Evolutionary conservation across 2,113 vertebrate species (phyloP).

Genomic region (Rhynchopsitta pachyrhyncha): DNA sequence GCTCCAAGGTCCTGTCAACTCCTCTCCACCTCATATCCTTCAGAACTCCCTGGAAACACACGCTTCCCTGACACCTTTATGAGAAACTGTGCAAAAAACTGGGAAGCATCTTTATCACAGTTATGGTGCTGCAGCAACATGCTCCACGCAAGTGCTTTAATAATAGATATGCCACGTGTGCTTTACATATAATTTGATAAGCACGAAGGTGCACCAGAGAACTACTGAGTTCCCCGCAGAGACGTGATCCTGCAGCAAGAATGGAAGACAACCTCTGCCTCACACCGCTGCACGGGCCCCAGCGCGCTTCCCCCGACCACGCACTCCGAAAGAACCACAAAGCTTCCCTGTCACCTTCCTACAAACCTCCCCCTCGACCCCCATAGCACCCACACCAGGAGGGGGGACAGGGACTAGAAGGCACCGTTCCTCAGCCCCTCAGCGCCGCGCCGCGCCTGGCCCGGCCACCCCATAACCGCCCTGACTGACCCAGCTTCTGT

Average conservation of each 20-base stretch:
- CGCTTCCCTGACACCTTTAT: neutral
- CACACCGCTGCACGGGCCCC: neutral
- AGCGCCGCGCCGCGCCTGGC: too few species aligned
- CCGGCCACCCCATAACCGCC: neutral
- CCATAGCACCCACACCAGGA: neutral
- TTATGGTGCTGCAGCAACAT: rapidly evolving
- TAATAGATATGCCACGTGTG: rapidly evolving
- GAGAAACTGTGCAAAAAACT: neutral
- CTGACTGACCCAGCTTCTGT: neutral
- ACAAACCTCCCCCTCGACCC: neutral
- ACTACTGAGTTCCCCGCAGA: rapidly evolving
- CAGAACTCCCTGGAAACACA: neutral
- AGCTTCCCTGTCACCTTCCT: neutral
- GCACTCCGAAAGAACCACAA: neutral
- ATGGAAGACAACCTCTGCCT: neutral
- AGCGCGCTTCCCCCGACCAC: neutral
- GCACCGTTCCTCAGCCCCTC: neutral
- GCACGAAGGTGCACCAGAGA: too few species aligned
- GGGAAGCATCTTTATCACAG: neutral
- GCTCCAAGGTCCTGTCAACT: neutral
- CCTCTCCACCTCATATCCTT: neutral
- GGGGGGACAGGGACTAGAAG: rapidly evolving
- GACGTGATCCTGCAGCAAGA: neutral
- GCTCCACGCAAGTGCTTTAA: neutral
- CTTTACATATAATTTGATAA: neutral